These are phyloP conservation scores for Galagoides demidoff DNA, from an alignment of 2,797 vertebrate genomes.

Conservation along the genomic window DNA sequence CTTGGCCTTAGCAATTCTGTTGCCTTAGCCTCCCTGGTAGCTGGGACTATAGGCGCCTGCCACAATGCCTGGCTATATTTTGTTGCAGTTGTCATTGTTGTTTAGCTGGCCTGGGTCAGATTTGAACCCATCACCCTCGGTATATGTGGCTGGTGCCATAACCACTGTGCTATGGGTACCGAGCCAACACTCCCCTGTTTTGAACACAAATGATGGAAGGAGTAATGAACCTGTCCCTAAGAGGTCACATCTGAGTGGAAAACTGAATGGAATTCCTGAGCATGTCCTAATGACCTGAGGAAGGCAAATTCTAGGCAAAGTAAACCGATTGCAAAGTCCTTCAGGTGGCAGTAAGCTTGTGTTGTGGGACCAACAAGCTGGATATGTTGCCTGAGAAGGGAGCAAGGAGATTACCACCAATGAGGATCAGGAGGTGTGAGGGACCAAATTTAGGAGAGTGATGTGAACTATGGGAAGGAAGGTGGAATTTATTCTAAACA, in stretches of 20 bases:
- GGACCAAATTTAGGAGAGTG: background rate
- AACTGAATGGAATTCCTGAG: background rate
- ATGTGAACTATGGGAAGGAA: background rate
- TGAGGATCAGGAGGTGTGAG: background rate
- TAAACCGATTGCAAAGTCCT: background rate
- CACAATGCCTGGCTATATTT: no score
- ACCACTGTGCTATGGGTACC: no score
- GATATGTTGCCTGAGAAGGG: background rate
- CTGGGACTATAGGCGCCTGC: no score
- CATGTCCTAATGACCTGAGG: background rate
- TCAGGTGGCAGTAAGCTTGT: background rate
- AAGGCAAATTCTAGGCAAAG: background rate
- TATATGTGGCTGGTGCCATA: no score
- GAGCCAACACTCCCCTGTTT: fast-evolving
- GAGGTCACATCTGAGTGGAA: background rate
- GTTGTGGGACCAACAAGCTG: background rate
- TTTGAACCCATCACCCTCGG: no score
- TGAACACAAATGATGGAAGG: background rate
- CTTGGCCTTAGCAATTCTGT: no score
- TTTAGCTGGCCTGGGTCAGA: no score
- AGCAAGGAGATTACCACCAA: no score
- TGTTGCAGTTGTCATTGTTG: no score
- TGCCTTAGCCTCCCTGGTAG: no score
- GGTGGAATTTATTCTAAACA: background rate
- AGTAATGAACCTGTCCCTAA: background rate